Percentiles rank a stretch among this genome's conserved stretches.
phyloP scores from a whole-genome alignment of 30 jellyfish, hydroid and myxozoan genomes.

The Hydra vulgaris region DNA sequence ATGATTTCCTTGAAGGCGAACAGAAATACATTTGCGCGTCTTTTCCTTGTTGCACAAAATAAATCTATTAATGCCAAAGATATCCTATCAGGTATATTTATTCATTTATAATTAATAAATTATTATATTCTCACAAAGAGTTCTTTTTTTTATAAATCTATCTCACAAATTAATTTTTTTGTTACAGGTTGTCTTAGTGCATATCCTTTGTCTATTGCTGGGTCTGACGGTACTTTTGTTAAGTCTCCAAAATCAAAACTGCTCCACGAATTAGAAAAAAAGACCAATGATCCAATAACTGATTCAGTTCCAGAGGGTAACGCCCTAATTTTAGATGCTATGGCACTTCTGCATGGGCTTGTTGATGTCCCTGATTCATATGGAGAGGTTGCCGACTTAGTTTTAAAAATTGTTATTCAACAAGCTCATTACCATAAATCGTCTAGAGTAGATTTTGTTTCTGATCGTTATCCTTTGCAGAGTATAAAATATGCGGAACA shows the following conservation, averaged over 20 bases:
- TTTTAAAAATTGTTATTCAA: background rate
- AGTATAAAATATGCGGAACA: conserved; percentile 44
- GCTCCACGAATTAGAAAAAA: background rate
- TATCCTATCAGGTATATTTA: background rate
- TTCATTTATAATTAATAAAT: too few relatives aligned
- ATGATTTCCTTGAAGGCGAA: background rate
- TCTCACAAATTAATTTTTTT: background rate
- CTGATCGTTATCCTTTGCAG: too few relatives aligned
- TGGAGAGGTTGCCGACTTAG: too few relatives aligned
- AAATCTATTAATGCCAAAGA: background rate
- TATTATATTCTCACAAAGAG: too few relatives aligned
- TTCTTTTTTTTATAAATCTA: too few relatives aligned
- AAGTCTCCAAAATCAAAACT: conserved; percentile 19
- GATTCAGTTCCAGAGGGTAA: background rate
- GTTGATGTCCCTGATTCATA: conserved; percentile 22
- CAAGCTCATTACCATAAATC: background rate
- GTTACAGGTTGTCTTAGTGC: conserved; percentile 9
- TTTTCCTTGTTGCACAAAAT: conserved; percentile 1
- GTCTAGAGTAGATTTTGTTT: conserved; percentile 37
- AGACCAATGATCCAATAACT: background rate
- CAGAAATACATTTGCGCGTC: background rate
- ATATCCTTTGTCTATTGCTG: conserved; percentile 3
- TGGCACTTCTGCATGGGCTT: conserved; percentile 43
- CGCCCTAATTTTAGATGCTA: conserved; percentile 34
- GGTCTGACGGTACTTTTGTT: conserved; percentile 22